Conservation (phyloP, 2,797 vertebrate species). For the Orientallactaga sibirica region DNA sequence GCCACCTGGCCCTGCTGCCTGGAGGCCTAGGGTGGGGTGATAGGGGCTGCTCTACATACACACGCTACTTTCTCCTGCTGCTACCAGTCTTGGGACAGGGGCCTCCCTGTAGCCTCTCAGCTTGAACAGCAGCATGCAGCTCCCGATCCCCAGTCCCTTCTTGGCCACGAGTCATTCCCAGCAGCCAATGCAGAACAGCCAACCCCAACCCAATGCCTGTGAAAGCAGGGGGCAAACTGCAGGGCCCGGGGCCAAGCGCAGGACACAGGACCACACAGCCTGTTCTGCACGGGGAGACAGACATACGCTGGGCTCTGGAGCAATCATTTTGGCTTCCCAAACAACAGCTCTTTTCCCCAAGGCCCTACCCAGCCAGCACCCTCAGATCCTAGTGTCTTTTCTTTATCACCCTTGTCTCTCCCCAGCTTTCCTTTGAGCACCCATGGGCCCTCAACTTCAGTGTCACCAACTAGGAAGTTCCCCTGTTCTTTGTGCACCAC, state of each 20-base stretch:
- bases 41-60: background rate
- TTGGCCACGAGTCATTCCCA: background rate
- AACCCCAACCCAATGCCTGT: background rate
- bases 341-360: background rate
- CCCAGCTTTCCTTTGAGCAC: background rate
- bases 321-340: background rate
- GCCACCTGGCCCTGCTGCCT: background rate
- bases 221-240: background rate
- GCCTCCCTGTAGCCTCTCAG: background rate
- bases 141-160: background rate
- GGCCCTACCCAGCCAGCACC: background rate
- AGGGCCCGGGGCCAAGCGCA: background rate
- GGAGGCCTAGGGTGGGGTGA: background rate
- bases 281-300: background rate
- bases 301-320: background rate
- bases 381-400: background rate
- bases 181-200: conserved; percentile 30
- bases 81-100: background rate
- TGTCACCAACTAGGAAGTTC: background rate
- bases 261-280: background rate
- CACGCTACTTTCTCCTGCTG: background rate
- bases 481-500: fast-evolving
- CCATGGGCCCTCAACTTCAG: background rate
- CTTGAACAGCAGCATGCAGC: background rate
- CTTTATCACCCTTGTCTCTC: background rate